Evolutionary conservation across 2,113 vertebrate genomes (phyloP).

Genomic region (Mobula hypostoma): DNA sequence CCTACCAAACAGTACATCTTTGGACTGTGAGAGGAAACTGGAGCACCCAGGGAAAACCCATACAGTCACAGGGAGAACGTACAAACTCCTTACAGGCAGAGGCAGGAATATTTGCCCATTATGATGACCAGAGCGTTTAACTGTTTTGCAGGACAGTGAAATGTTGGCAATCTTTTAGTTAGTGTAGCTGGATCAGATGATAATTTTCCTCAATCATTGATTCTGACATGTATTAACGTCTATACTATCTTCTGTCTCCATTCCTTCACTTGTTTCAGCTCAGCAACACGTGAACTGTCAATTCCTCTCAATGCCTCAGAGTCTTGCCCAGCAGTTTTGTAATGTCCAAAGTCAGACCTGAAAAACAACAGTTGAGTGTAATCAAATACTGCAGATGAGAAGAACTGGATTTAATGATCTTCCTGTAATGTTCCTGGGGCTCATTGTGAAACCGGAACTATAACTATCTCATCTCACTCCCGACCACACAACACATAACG

Average conservation of each 20-base stretch:
- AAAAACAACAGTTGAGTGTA: neutral
- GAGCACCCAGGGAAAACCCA: no score
- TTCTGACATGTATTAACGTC: neutral
- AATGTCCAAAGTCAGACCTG: neutral
- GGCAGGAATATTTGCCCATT: neutral
- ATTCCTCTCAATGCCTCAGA: neutral
- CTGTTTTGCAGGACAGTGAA: neutral
- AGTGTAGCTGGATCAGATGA: neutral
- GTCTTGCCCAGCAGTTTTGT: neutral
- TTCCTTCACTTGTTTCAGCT: neutral
- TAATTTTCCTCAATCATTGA: neutral
- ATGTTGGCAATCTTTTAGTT: neutral
- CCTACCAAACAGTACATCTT: no score
- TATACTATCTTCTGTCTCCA: neutral
- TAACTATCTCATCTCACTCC: neutral
- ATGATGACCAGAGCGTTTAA: neutral
- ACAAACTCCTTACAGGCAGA: no score
- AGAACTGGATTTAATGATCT: neutral
- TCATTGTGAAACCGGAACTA: neutral
- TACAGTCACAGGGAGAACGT: no score
- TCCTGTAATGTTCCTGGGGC: neutral
- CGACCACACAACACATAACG: neutral
- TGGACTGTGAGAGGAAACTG: no score
- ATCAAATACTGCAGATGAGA: neutral
- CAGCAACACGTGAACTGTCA: neutral